These are phyloP conservation scores for Andrena cerasifolii DNA, from an alignment of 1,140 invertebrate species.

Conservation along the genomic window DNA sequence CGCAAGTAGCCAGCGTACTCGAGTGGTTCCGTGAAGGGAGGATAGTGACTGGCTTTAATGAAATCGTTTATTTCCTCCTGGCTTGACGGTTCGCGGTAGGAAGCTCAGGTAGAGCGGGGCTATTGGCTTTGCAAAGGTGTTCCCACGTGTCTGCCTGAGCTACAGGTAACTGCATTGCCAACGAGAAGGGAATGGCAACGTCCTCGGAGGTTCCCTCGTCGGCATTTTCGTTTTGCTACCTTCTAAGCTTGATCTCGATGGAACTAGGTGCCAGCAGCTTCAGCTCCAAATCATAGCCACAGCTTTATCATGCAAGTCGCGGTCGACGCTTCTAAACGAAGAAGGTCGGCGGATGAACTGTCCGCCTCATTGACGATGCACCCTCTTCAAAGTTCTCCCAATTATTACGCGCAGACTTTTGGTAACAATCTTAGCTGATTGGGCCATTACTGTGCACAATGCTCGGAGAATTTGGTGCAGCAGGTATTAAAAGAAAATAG, in stretches of 20 bases:
- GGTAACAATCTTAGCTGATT: no score
- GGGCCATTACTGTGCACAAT: no score
- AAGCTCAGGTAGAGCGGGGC: not conserved
- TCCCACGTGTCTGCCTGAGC: no score
- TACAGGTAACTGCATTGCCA: constrained; percentile 33
- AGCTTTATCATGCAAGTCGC: constrained; percentile 1
- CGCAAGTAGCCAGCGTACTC: not conserved
- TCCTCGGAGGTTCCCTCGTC: constrained; percentile 10
- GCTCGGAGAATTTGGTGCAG: no score
- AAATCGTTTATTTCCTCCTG: not conserved
- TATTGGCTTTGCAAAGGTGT: not conserved
- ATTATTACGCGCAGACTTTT: no score
- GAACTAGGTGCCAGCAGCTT: not conserved
- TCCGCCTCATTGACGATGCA: not conserved
- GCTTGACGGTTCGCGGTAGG: not conserved
- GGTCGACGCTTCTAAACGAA: not conserved
- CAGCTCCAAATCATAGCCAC: not conserved
- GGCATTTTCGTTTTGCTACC: constrained; percentile 28
- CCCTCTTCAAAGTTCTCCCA: no score
- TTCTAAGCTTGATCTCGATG: not conserved
- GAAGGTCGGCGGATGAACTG: not conserved
- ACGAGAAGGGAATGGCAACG: not conserved
- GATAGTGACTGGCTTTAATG: not conserved
- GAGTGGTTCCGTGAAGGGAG: not conserved
- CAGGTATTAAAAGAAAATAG: no score